Evolutionary conservation across 1,140 invertebrate genomes (phyloP).

Genomic region (Ceratina australensis): DNA sequence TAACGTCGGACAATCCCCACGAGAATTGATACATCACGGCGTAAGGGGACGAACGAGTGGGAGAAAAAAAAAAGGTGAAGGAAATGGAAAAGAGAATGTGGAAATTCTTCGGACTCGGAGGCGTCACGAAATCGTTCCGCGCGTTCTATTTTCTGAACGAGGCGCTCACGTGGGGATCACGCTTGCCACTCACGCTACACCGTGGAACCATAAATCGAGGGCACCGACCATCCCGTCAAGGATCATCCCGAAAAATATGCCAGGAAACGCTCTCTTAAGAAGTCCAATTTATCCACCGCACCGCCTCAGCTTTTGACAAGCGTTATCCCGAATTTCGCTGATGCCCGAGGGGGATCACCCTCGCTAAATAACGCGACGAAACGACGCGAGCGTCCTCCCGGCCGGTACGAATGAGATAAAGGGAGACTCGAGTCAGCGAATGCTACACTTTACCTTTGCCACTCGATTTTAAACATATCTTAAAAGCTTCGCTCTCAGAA

Average conservation of each 20-base stretch:
- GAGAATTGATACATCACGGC: conserved; percentile 21
- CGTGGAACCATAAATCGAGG: conserved; percentile 22
- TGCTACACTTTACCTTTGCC: neutral
- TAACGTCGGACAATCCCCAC: conserved; percentile 30
- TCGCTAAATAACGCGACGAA: conserved; percentile 35
- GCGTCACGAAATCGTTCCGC: neutral
- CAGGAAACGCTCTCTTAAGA: conserved; percentile 12
- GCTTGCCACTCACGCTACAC: neutral
- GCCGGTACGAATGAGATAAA: neutral
- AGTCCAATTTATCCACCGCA: conserved; percentile 24
- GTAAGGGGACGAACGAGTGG: neutral
- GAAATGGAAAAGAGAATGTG: neutral
- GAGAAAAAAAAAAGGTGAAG: conserved; percentile 11
- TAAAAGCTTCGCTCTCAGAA: too few relatives aligned
- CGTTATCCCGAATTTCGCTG: conserved; percentile 42
- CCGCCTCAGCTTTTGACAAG: conserved; percentile 20
- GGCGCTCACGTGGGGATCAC: conserved; percentile 14
- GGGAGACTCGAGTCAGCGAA: conserved; percentile 33
- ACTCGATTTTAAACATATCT: neutral
- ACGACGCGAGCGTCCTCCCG: neutral
- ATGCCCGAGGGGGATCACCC: conserved; percentile 4
- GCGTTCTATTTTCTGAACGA: neutral
- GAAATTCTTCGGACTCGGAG: neutral
- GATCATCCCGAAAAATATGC: conserved; percentile 21
- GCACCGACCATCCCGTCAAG: neutral